Evolutionary conservation across 37 sponge, comb jelly and placozoan species (phyloP).

Genomic region (Geodia barretti): DNA sequence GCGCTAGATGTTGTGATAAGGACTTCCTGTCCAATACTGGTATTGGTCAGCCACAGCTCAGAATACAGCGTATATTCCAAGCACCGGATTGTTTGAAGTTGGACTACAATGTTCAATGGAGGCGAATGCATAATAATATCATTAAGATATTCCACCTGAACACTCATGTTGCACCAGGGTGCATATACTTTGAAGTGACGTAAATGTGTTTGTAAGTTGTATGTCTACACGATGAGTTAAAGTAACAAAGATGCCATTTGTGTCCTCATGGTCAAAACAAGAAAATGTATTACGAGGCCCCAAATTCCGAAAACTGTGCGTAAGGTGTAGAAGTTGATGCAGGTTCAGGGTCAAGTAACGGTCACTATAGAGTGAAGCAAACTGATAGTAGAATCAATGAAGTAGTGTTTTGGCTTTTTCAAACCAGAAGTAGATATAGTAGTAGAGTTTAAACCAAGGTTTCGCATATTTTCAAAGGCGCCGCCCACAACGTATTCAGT

Average conservation of each 20-base stretch:
- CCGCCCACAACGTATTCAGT: too few relatives aligned
- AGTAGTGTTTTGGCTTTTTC: background rate
- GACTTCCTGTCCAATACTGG: too few relatives aligned
- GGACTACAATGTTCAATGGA: background rate
- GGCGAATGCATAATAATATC: background rate
- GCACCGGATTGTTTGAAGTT: too few relatives aligned
- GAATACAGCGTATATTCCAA: too few relatives aligned
- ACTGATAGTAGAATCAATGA: background rate
- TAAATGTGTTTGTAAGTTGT: background rate
- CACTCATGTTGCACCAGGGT: background rate
- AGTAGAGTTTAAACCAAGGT: background rate
- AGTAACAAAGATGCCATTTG: background rate
- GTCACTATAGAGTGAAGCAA: background rate
- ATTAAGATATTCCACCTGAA: background rate
- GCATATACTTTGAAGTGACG: slow-evolving; percentile 6
- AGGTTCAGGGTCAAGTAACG: background rate
- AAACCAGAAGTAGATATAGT: background rate
- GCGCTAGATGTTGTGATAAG: too few relatives aligned
- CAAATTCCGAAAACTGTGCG: background rate
- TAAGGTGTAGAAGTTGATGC: slow-evolving; percentile 9
- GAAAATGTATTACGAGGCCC: slow-evolving; percentile 1
- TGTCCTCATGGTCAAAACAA: background rate
- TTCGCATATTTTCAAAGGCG: too few relatives aligned
- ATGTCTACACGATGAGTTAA: background rate
- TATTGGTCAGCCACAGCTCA: too few relatives aligned